Evolutionary conservation across 2,888 invertebrate species (phyloP).

Genomic region (Enoplolaimus lenunculus): DNA sequence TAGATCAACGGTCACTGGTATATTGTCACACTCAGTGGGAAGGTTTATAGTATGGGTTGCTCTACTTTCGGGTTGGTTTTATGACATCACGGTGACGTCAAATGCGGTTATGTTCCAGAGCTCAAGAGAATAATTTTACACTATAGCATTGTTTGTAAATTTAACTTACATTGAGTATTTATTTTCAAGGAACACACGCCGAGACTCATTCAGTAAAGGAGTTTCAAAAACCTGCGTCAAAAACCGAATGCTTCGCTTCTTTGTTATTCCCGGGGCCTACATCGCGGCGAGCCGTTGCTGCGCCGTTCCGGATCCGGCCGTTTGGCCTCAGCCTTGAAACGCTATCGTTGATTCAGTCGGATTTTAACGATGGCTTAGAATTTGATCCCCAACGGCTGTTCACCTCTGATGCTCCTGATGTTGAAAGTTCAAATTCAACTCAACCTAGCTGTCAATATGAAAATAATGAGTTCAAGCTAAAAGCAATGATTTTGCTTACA

Average conservation of each 20-base stretch:
- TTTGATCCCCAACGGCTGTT: neutral
- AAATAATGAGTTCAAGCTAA: too few species aligned
- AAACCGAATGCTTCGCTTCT: neutral
- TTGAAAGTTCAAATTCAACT: neutral
- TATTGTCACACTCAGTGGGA: too few species aligned
- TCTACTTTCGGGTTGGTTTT: too few species aligned
- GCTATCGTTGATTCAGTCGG: neutral
- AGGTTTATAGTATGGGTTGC: too few species aligned
- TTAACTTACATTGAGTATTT: too few species aligned
- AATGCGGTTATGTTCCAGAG: too few species aligned
- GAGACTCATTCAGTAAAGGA: neutral
- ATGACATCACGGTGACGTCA: too few species aligned
- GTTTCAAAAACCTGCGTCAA: neutral
- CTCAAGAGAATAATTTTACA: too few species aligned
- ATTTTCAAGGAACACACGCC: neutral
- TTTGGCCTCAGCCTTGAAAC: neutral
- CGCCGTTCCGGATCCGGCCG: neutral
- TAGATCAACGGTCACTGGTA: too few species aligned
- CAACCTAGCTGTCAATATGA: too few species aligned
- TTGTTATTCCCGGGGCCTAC: conserved; percentile 1
- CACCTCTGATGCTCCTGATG: neutral
- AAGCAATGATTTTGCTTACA: neutral
- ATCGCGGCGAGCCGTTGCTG: neutral
- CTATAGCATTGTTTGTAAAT: too few species aligned
- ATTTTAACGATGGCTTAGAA: neutral